Conservation (phyloP, 2,797 vertebrate genomes). For the Pristis pectinata region DNA sequence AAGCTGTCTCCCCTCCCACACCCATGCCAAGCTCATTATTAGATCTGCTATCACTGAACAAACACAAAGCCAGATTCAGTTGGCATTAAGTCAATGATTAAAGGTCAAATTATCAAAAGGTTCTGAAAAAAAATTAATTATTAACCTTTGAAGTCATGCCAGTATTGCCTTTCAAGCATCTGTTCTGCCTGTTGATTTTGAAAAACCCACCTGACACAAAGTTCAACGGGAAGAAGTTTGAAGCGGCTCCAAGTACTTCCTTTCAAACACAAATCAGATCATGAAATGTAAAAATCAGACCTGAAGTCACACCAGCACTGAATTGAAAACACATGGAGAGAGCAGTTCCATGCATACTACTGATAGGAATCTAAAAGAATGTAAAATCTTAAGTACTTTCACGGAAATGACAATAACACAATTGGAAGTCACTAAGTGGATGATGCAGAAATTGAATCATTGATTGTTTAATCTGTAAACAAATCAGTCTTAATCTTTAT, state of each 20-base stretch:
- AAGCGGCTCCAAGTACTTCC: conserved; percentile 21
- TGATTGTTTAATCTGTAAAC: background rate
- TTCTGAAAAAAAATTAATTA: background rate
- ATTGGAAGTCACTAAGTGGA: background rate
- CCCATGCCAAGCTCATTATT: background rate
- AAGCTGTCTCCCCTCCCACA: background rate
- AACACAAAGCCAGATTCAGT: background rate
- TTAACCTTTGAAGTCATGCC: background rate
- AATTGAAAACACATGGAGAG: conserved; percentile 9
- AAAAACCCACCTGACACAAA: conserved; percentile 2
- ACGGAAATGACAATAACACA: no score
- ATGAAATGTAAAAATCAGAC: background rate
- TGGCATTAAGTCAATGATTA: conserved; percentile 28
- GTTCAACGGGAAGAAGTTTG: background rate
- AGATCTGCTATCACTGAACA: background rate
- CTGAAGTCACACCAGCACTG: background rate
- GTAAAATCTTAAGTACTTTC: background rate
- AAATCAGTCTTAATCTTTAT: background rate
- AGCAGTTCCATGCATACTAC: background rate
- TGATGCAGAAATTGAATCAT: background rate
- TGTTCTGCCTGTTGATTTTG: background rate
- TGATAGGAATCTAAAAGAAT: background rate
- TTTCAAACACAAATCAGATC: background rate
- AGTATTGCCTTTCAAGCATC: background rate
- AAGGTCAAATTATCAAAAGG: background rate